These are phyloP conservation scores for Lottia gigantea DNA, from an alignment of 2,888 invertebrate genomes.

Conservation along the genomic window DNA sequence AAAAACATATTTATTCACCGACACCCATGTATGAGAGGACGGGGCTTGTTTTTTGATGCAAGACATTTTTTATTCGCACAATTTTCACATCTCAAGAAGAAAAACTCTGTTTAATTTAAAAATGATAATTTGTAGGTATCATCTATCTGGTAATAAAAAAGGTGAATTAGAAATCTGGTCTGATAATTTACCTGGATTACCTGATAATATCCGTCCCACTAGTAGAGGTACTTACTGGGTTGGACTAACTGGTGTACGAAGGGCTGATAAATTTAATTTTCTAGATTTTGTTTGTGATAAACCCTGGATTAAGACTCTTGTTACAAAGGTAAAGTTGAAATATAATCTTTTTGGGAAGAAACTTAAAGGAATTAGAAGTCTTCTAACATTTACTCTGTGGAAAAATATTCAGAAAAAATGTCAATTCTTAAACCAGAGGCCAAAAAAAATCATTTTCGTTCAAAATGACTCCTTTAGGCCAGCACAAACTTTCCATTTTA, in stretches of 20 bases:
- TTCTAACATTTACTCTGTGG: no score
- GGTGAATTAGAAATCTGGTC: constrained; percentile 84
- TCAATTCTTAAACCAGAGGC: no score
- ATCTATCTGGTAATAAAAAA: constrained; percentile 83
- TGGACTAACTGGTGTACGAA: constrained; percentile 49
- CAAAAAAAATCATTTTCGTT: no score
- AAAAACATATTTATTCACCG: no score
- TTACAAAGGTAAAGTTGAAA: constrained; percentile 51
- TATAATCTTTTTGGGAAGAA: no score
- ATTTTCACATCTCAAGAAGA: not conserved
- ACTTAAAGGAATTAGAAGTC: no score
- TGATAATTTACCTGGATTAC: constrained; percentile 76
- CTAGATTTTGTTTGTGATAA: constrained; percentile 41
- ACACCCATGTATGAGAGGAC: no score
- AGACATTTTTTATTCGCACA: no score
- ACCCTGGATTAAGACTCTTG: constrained; percentile 49
- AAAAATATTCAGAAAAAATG: no score
- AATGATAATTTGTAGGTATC: constrained; percentile 70
- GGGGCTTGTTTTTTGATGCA: no score
- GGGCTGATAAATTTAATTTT: constrained; percentile 41
- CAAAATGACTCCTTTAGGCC: no score
- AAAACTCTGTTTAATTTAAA: not conserved
- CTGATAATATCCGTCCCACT: constrained; percentile 75
- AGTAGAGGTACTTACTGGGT: constrained; percentile 69
- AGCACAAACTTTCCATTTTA: no score